Conservation (phyloP, 2,113 vertebrate genomes). For the Sphyrna mokarran region DNA sequence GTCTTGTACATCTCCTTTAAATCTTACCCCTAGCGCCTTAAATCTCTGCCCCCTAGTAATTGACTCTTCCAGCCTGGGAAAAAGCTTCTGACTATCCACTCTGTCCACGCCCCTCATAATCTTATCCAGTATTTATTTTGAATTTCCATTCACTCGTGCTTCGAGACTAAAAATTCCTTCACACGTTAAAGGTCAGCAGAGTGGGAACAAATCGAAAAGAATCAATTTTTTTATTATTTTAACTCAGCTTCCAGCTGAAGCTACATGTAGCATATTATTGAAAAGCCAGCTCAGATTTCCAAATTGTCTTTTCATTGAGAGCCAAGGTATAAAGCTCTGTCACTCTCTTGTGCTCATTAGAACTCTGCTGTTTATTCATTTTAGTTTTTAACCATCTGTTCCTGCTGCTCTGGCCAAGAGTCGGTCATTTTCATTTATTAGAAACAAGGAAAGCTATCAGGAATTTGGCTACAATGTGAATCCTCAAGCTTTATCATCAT, state of each 20-base stretch:
- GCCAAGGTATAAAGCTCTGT: neutral
- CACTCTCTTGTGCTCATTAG: neutral
- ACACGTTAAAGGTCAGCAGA: neutral
- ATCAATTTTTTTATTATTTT: neutral
- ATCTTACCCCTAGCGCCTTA: too few species aligned
- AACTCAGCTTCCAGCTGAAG: neutral
- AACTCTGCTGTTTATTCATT: neutral
- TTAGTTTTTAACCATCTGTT: conserved; percentile 4
- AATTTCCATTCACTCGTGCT: neutral
- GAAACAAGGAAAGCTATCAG: neutral
- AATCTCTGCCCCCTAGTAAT: too few species aligned
- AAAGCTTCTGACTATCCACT: too few species aligned
- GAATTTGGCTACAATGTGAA: neutral
- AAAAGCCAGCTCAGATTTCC: neutral
- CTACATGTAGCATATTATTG: neutral
- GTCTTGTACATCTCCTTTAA: too few species aligned
- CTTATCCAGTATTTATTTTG: neutral
- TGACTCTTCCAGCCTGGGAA: too few species aligned
- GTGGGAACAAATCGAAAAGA: neutral
- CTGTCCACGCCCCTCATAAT: too few species aligned
- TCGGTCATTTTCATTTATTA: neutral
- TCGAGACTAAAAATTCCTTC: neutral
- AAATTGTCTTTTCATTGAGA: neutral
- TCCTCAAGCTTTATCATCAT: neutral
- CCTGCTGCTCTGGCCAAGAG: neutral